Conservation (phyloP, 2,888 invertebrate species). For the Sesia apiformis region DNA sequence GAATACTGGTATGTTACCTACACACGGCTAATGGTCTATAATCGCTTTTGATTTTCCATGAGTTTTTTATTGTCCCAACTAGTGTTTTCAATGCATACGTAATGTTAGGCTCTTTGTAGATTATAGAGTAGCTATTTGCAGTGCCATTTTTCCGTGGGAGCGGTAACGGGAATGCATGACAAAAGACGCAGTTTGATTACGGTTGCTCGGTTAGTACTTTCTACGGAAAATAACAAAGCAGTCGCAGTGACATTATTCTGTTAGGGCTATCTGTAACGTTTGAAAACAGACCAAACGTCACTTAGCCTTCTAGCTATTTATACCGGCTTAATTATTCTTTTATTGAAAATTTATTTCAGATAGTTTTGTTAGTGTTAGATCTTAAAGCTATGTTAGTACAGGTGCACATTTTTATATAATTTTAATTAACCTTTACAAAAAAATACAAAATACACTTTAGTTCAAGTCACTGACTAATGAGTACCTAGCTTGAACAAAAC, state of each 20-base stretch:
- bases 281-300: too few species aligned
- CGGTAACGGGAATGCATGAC: conserved; percentile 47
- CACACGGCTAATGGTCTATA: conserved; percentile 15
- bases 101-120: conserved; percentile 42
- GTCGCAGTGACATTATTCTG: neutral
- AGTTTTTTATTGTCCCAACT: conserved; percentile 56
- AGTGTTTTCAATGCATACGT: conserved; percentile 48
- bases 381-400: too few species aligned
- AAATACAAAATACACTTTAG: too few species aligned
- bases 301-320: too few species aligned
- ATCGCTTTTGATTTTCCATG: conserved; percentile 55
- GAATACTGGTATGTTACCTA: neutral
- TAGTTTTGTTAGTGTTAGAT: too few species aligned
- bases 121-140: conserved; percentile 46
- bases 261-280: neutral
- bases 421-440: too few species aligned
- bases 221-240: conserved; percentile 44
- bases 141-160: conserved; percentile 54
- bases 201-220: conserved; percentile 33
- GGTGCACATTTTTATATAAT: too few species aligned
- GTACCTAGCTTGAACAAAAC: too few species aligned
- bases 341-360: too few species aligned
- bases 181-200: conserved; percentile 43
- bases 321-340: too few species aligned
- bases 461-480: too few species aligned